Evolutionary conservation across 2,888 invertebrate genomes (phyloP).

Genomic region (Litoditis marina): DNA sequence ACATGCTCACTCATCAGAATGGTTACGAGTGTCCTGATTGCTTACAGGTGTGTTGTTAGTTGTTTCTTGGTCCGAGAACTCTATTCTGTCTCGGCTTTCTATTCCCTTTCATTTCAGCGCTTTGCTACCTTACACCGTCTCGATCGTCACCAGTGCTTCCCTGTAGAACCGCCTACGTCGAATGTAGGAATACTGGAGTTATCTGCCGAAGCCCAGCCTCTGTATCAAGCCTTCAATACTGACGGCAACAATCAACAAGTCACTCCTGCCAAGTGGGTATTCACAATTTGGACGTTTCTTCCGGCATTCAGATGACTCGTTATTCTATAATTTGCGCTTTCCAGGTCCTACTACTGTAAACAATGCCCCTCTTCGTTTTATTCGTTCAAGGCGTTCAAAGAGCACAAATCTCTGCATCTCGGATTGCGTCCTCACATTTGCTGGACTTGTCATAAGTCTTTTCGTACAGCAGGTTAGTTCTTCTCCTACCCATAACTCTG

Average conservation of each 20-base stretch:
- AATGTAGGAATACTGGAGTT: too few relatives aligned
- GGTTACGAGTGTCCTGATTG: conserved; percentile 33
- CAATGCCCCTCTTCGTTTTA: conserved; percentile 16
- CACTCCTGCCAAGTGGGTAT: too few relatives aligned
- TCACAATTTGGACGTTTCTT: too few relatives aligned
- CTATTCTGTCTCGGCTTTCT: too few relatives aligned
- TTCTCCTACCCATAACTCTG: neutral
- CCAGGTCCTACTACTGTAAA: conserved; percentile 17
- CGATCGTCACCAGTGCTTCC: conserved; percentile 12
- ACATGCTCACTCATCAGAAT: conserved; percentile 14
- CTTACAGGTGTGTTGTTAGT: conserved; percentile 15
- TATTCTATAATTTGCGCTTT: too few relatives aligned
- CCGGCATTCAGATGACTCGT: too few relatives aligned
- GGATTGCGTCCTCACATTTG: conserved; percentile 31
- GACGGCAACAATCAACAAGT: too few relatives aligned
- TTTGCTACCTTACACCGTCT: conserved; percentile 22
- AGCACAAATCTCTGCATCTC: conserved; percentile 28
- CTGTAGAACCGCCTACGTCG: too few relatives aligned
- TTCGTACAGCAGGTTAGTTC: conserved; percentile 28
- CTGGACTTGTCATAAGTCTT: conserved; percentile 41
- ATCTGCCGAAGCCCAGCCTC: too few relatives aligned
- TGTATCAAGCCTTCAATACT: neutral
- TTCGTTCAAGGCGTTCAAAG: conserved; percentile 23
- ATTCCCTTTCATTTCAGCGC: conserved; percentile 12
- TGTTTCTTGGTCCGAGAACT: neutral